Evolutionary conservation across 1,140 invertebrate genomes (phyloP).

Genomic region (Lerema accius): DNA sequence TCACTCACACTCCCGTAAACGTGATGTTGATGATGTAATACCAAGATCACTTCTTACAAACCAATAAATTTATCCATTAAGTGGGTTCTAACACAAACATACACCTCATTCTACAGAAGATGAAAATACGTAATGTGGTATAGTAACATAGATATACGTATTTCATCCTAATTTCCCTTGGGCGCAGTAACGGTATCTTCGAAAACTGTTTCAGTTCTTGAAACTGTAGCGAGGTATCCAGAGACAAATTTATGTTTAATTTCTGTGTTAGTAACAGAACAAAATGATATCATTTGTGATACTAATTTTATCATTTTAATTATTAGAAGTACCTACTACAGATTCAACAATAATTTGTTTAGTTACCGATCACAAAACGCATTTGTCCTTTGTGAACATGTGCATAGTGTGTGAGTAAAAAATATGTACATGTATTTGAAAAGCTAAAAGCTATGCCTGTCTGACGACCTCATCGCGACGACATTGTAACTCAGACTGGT

Average conservation of each 20-base stretch:
- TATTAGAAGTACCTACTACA: no score
- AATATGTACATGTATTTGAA: constrained; percentile 41
- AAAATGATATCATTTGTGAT: constrained; percentile 7
- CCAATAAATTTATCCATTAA: constrained; percentile 7
- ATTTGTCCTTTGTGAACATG: background rate
- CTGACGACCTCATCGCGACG: constrained; percentile 73
- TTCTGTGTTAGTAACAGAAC: constrained; percentile 7
- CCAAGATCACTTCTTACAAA: constrained; percentile 3
- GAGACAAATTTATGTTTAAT: constrained; percentile 38
- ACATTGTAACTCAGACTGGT: constrained; percentile 68
- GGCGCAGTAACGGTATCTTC: constrained; percentile 63
- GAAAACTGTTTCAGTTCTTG: constrained; percentile 61
- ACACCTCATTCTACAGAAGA: background rate
- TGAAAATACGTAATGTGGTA: background rate
- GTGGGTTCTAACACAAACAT: background rate
- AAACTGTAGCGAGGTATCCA: constrained; percentile 35
- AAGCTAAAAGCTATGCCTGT: constrained; percentile 58
- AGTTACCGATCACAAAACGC: background rate
- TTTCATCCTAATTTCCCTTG: constrained; percentile 75
- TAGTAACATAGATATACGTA: constrained; percentile 37
- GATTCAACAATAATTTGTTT: no score
- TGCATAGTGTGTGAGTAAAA: constrained; percentile 17
- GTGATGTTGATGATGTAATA: constrained; percentile 23
- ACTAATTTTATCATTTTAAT: background rate
- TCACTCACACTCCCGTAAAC: constrained; percentile 20